Percentiles rank a stretch among this genome's conserved stretches.
Evolutionary conservation across 1,140 invertebrate genomes (phyloP).

Genomic region (Leptopilina clavipes): DNA sequence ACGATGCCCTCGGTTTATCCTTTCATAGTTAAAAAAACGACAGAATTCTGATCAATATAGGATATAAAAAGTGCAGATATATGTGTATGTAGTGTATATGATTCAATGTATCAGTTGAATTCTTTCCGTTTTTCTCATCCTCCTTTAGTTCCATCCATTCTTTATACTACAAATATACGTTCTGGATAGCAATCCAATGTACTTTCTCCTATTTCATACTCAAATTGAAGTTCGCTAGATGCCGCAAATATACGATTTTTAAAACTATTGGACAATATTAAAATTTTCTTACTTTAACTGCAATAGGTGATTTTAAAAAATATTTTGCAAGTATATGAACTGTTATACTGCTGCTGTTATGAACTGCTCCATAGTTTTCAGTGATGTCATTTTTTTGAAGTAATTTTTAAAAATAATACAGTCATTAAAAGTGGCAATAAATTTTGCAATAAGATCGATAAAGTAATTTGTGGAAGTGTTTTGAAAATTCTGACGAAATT

Average conservation of each 20-base stretch:
- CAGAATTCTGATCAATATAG: constrained; percentile 12
- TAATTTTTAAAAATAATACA: not conserved
- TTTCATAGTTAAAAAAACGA: constrained; percentile 1
- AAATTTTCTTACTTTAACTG: not conserved
- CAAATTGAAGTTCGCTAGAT: not conserved
- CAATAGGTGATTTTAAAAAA: too few species aligned
- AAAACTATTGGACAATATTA: not conserved
- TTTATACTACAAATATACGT: constrained; percentile 4
- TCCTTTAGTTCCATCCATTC: not conserved
- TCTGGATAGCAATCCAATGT: constrained; percentile 16
- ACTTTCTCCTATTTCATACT: not conserved
- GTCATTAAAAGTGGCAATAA: not conserved
- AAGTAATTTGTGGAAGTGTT: constrained; percentile 26
- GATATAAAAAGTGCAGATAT: constrained; percentile 6
- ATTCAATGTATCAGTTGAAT: constrained; percentile 22
- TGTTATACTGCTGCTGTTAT: too few species aligned
- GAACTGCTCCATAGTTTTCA: too few species aligned
- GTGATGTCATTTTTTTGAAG: too few species aligned
- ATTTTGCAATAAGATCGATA: not conserved
- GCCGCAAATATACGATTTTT: not conserved
- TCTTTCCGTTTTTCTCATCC: constrained; percentile 20
- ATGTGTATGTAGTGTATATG: not conserved
- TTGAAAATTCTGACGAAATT: constrained; percentile 22
- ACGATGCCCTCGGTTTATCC: not conserved
- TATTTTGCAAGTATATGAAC: too few species aligned